Conservation (phyloP, 2,113 vertebrate species). For the Formicarius rufipectus region DNA sequence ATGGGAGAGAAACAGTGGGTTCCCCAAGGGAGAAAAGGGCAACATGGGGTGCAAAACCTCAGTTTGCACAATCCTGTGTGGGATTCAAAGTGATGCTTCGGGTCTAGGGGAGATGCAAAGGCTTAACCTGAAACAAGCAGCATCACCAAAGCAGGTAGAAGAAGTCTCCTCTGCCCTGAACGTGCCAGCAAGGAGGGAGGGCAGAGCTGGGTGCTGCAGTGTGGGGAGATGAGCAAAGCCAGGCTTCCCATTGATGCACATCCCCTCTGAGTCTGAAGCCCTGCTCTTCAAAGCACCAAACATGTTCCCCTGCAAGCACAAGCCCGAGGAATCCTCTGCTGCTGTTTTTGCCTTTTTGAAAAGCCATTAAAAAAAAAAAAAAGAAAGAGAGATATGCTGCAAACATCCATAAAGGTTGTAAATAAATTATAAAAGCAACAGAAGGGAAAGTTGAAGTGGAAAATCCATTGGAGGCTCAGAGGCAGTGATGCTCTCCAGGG, state of each 20-base stretch:
- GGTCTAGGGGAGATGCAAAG: not conserved
- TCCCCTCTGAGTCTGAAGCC: fast-evolving
- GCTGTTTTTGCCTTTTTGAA: not conserved
- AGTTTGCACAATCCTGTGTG: not conserved
- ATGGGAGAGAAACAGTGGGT: fast-evolving
- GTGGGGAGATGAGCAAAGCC: not conserved
- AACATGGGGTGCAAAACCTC: not conserved
- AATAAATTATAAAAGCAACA: not conserved
- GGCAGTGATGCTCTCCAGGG: fast-evolving
- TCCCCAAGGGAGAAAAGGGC: not conserved
- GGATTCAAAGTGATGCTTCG: not conserved
- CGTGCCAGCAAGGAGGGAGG: not conserved
- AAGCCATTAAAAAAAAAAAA: not conserved
- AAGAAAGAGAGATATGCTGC: not conserved
- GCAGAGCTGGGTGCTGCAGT: fast-evolving
- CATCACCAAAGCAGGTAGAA: not conserved
- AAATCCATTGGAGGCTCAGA: not conserved
- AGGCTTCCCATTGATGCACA: not conserved
- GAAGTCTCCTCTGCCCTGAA: not conserved
- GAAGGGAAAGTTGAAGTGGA: not conserved
- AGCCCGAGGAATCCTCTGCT: not conserved
- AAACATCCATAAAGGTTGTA: not conserved
- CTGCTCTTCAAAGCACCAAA: not conserved
- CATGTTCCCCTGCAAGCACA: fast-evolving
- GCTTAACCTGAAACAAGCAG: not conserved